A percentile compares a stretch with the other conserved stretches of the same genome.
phyloP scores from a whole-genome alignment of 2,797 vertebrate species.

The Crenichthys baileyi region DNA sequence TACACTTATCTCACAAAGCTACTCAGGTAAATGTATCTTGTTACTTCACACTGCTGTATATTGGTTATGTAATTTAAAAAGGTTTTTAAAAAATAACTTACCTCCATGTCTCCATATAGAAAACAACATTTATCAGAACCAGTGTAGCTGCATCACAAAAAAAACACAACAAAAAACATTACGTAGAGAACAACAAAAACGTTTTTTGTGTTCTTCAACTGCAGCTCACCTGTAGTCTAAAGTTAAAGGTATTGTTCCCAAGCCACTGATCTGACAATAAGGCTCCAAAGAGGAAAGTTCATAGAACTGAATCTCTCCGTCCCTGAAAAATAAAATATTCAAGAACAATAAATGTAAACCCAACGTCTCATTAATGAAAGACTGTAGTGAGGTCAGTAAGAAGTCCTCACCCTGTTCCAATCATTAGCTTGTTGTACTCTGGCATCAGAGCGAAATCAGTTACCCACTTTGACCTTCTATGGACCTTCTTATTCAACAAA shows the following conservation, averaged over 20 bases:
- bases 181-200: not conserved
- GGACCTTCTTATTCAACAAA: slow-evolving; percentile 67
- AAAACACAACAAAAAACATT: not conserved
- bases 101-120: slow-evolving; percentile 85
- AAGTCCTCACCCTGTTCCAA: slow-evolving; percentile 73
- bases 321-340: slow-evolving; percentile 65
- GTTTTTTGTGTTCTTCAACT: not conserved
- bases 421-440: slow-evolving; percentile 80
- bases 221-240: slow-evolving; percentile 82
- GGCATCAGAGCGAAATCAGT: slow-evolving; percentile 80
- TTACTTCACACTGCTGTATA: not conserved
- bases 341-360: slow-evolving; percentile 14
- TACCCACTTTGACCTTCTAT: slow-evolving; percentile 75
- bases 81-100: slow-evolving; percentile 44
- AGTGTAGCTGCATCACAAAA: slow-evolving; percentile 57
- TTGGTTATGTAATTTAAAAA: slow-evolving; percentile 8
- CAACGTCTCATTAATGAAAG: not conserved
- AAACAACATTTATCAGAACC: slow-evolving; percentile 82
- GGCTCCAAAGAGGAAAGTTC: slow-evolving; percentile 84
- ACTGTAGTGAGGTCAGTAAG: not conserved
- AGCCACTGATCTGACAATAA: slow-evolving; percentile 80
- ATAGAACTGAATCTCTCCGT: slow-evolving; percentile 83
- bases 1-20: not conserved
- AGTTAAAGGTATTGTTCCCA: slow-evolving; percentile 82
- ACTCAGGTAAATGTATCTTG: not conserved